Conservation (phyloP, 1,140 invertebrate species). For the Lucilia sericata region DNA sequence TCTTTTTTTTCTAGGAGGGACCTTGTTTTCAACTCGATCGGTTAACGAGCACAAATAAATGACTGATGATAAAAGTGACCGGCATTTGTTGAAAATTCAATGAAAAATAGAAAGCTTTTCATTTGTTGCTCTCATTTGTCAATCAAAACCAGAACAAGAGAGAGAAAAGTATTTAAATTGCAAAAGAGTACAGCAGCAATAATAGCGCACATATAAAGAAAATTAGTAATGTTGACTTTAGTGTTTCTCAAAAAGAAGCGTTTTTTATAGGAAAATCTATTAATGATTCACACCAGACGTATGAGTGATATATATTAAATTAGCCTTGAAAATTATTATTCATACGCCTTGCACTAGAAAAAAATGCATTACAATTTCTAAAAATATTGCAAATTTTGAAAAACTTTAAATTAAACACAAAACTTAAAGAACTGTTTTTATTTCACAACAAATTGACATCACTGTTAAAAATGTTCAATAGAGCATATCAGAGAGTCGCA, state of each 20-base stretch:
- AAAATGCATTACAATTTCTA: too few relatives aligned
- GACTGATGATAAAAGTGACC: conserved; percentile 21
- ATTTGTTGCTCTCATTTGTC: not conserved
- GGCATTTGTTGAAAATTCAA: conserved; percentile 33
- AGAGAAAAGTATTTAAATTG: not conserved
- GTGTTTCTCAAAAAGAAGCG: not conserved
- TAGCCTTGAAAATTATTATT: too few relatives aligned
- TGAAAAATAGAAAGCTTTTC: conserved; percentile 35
- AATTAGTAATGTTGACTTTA: not conserved
- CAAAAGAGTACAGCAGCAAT: not conserved
- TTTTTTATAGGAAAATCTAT: not conserved
- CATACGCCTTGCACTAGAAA: too few relatives aligned
- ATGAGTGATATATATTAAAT: too few relatives aligned
- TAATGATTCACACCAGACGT: too few relatives aligned
- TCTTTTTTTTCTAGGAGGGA: not conserved
- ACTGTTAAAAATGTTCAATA: not conserved
- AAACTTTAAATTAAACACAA: too few relatives aligned
- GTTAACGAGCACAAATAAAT: conserved; percentile 30
- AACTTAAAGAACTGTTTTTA: not conserved
- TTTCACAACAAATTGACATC: not conserved
- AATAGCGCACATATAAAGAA: not conserved
- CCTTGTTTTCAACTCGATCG: conserved; percentile 37
- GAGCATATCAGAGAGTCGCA: not conserved
- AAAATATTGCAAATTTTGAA: too few relatives aligned
- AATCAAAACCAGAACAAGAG: not conserved